Conservation (phyloP, 2,113 vertebrate species). For the Pluvianellus socialis region DNA sequence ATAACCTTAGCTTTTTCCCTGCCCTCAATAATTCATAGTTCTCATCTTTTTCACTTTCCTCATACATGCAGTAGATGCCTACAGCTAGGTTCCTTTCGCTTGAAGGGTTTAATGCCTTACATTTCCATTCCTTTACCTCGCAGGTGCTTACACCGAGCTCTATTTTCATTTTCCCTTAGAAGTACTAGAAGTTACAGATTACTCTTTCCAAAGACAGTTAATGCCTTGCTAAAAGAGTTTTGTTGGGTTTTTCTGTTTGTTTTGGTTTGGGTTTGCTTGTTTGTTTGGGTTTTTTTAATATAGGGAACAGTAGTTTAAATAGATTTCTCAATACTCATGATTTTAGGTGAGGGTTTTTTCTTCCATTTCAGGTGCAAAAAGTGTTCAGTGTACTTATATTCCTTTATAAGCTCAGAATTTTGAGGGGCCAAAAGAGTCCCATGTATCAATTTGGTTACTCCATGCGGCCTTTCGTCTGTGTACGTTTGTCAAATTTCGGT, state of each 20-base stretch:
- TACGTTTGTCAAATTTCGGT: neutral
- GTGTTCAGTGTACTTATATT: neutral
- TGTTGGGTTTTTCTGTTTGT: too few relatives aligned
- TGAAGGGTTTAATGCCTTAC: neutral
- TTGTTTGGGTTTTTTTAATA: too few relatives aligned
- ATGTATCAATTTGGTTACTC: neutral
- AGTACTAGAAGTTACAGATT: neutral
- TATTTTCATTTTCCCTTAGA: neutral
- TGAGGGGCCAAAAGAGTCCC: neutral
- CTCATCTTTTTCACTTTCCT: neutral
- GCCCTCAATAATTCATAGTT: neutral
- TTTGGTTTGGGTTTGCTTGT: too few relatives aligned
- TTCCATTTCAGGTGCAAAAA: neutral
- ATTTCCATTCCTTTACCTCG: neutral
- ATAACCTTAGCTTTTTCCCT: neutral
- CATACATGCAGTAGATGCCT: neutral
- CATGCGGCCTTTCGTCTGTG: neutral
- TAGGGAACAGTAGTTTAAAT: neutral
- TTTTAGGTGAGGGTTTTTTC: neutral
- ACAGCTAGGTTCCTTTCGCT: neutral
- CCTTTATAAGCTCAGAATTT: neutral
- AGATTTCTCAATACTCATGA: neutral
- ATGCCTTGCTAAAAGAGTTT: neutral
- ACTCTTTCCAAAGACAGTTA: neutral
- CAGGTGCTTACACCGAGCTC: neutral